Evolutionary conservation across 2,797 vertebrate genomes (phyloP), one percentile per base, ranked within the genome.

Genomic region (Smutsia gigantea): DNA sequence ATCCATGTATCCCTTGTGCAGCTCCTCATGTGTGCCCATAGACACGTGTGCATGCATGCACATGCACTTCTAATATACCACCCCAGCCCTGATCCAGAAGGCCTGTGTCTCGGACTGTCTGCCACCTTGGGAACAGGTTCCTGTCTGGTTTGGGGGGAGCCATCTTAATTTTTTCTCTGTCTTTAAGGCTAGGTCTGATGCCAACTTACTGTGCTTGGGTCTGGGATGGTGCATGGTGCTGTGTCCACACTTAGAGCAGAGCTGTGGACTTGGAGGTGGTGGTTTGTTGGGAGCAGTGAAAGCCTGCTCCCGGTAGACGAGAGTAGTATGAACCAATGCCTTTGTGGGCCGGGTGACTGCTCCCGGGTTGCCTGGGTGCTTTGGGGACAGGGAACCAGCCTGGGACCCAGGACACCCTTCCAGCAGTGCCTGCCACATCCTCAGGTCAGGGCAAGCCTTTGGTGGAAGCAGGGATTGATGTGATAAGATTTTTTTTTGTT

Each of bases 31-130:
- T 29, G 1, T 23, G 29, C 19, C 14, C 57, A 29, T 14, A 31
- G 12, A 64, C 39, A n/a, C 19, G 0, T 0, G 31, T 25, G 14
- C 37, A 6, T 10, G 1, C 15, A 5, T 19, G 4, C 31, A 29
- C 23, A 4, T 31, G 34, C 59, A 51, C 4, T 71, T 81, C 53
- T 68, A 34, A 25, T 21, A 8, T 1, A 7, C 5, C 0, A 10
- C 9, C 13, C 27, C n/a, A 53, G 10, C 64, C 64, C 9, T 34
- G 55, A 63, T 39, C 29, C 61, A 42, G 21, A 51, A 17, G 18
- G n/a, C 71, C 71, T 19, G 27, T 25, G 42, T 31, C 34, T 42
- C 2, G 18, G 39, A 66, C 15, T 69, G 53, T 86, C n/a, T 7
- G 14, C 15, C 7, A 7, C 11, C 8, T 39, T 12, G 21, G 42